phyloP scores from a whole-genome alignment of 2,797 vertebrate species.

The Denticeps clupeoides region DNA sequence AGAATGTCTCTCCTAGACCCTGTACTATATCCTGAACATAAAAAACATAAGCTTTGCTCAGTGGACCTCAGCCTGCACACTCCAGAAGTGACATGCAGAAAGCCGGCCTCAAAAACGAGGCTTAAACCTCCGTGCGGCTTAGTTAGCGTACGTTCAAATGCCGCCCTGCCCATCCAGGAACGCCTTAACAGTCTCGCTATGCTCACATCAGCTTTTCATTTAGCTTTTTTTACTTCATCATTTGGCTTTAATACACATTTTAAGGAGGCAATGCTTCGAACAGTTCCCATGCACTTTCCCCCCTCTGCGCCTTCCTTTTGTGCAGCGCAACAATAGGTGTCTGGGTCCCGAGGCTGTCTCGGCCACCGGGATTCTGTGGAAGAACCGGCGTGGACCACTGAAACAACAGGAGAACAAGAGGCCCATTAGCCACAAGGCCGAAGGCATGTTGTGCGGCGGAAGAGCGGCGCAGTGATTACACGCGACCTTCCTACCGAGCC shows the following conservation, averaged over 20 bases:
- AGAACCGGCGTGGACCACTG: neutral
- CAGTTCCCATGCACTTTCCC: no score
- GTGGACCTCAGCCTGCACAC: slow-evolving; percentile 12
- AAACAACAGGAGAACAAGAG: neutral
- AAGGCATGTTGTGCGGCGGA: neutral
- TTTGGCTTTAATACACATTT: no score
- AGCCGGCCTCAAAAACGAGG: neutral
- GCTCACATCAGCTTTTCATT: no score
- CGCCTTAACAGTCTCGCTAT: no score
- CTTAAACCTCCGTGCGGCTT: neutral
- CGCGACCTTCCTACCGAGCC: neutral
- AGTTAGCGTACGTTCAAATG: neutral
- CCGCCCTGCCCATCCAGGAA: no score
- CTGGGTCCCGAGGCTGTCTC: slow-evolving; percentile 45
- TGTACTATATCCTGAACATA: slow-evolving; percentile 14
- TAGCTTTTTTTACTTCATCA: no score
- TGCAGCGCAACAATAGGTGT: slow-evolving; percentile 52
- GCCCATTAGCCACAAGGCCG: neutral
- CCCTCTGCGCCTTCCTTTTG: slow-evolving; percentile 60
- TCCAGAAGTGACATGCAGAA: slow-evolving; percentile 17
- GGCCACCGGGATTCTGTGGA: no score
- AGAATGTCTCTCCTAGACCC: slow-evolving; percentile 15
- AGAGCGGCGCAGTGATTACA: neutral
- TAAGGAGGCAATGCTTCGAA: no score
- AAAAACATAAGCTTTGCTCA: slow-evolving; percentile 7